Evolutionary conservation across 2,113 vertebrate genomes (phyloP).

Genomic region (Gracilinanus agilis): DNA sequence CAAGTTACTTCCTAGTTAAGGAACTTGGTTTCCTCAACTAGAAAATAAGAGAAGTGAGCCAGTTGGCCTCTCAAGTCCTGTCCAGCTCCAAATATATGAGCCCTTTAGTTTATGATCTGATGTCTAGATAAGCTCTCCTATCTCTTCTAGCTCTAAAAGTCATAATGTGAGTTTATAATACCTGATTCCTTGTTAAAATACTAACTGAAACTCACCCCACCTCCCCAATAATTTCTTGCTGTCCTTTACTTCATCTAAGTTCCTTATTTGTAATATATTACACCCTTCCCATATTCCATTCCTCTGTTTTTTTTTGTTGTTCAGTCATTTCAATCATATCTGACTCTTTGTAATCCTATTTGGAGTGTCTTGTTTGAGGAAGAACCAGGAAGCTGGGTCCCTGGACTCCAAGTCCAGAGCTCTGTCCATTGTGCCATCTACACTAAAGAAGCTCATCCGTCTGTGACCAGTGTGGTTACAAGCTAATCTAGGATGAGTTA

Average conservation of each 20-base stretch:
- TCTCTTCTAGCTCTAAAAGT: background rate
- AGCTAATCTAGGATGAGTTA: background rate
- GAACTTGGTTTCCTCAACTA: background rate
- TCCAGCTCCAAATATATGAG: background rate
- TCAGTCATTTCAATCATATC: background rate
- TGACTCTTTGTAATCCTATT: background rate
- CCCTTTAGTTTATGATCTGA: background rate
- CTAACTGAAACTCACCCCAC: background rate
- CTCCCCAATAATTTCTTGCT: background rate
- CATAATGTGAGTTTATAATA: background rate
- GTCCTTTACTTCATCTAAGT: background rate
- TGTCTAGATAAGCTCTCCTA: background rate
- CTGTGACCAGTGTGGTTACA: background rate
- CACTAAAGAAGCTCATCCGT: background rate
- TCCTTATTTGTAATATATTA: background rate
- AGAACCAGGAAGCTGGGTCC: background rate
- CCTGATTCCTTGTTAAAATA: background rate
- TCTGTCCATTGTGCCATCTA: background rate
- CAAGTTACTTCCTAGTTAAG: background rate
- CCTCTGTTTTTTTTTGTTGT: background rate
- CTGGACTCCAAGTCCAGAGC: background rate
- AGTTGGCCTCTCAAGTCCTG: background rate
- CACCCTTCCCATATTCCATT: background rate
- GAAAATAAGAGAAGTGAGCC: background rate
- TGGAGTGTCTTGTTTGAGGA: background rate